phyloP scores from a whole-genome alignment of 2,888 invertebrate species.

The Drosophila macrothrix region DNA sequence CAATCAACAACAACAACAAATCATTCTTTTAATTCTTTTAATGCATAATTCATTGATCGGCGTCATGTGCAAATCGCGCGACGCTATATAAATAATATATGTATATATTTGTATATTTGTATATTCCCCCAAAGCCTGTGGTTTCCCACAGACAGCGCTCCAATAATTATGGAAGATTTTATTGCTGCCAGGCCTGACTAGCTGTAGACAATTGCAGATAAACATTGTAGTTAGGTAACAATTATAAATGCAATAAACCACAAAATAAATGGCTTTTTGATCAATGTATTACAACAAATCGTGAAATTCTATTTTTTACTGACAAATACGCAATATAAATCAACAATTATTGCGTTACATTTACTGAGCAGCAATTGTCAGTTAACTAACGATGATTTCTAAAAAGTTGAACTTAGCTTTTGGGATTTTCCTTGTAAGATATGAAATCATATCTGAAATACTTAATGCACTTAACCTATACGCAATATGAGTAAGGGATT shows the following conservation, averaged over 20 bases:
- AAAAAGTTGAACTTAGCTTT: not conserved
- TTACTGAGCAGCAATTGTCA: not conserved
- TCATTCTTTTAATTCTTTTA: slow-evolving; percentile 30
- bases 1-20: slow-evolving; percentile 22
- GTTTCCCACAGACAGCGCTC: slow-evolving; percentile 58
- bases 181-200: not conserved
- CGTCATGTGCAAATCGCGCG: slow-evolving; percentile 60
- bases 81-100: slow-evolving; percentile 13
- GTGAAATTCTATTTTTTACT: slow-evolving; percentile 26
- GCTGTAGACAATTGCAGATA: slow-evolving; percentile 15
- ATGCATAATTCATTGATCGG: slow-evolving; percentile 53
- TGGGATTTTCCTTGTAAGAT: slow-evolving; percentile 1
- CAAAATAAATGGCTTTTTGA: slow-evolving; percentile 24
- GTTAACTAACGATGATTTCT: not conserved
- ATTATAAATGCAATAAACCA: slow-evolving; percentile 29
- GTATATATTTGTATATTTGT: slow-evolving; percentile 11
- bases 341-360: not conserved
- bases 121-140: slow-evolving; percentile 42
- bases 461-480: not conserved
- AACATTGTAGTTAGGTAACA: slow-evolving; percentile 5
- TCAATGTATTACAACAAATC: slow-evolving; percentile 26
- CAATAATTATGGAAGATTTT: slow-evolving; percentile 45
- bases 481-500: not conserved
- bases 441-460: not conserved
- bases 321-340: not conserved